Conservation (phyloP, 2,888 invertebrate genomes). For the Drosophila heteroneura region DNA sequence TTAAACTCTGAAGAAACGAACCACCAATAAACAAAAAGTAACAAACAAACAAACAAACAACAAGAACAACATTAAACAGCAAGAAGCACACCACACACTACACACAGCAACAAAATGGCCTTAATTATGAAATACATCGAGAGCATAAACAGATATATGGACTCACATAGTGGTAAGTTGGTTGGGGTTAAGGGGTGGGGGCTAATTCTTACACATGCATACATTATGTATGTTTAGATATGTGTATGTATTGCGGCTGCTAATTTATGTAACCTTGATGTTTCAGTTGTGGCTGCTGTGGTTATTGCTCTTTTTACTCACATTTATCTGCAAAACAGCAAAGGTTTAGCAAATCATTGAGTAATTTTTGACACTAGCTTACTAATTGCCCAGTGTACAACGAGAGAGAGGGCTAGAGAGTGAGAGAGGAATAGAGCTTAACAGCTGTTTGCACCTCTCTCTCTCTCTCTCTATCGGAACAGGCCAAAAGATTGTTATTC, state of each 20-base stretch:
- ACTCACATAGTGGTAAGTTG: conserved; percentile 92
- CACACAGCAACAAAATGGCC: conserved; percentile 88
- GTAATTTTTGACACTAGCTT: conserved; percentile 77
- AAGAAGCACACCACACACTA: conserved; percentile 68
- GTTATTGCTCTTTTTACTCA: conserved; percentile 41
- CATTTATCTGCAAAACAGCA: conserved; percentile 67
- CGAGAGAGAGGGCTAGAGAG: neutral
- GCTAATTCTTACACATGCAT: conserved; percentile 7
- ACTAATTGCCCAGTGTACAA: conserved; percentile 69
- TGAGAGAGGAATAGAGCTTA: neutral
- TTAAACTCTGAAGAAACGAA: conserved; percentile 39
- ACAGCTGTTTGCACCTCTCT: conserved; percentile 27
- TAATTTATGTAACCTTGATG: conserved; percentile 80
- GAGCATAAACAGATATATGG: conserved; percentile 92
- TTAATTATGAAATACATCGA: conserved; percentile 92
- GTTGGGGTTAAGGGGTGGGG: neutral
- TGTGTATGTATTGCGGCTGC: conserved; percentile 34
- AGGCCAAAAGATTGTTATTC: neutral
- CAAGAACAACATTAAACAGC: conserved; percentile 38
- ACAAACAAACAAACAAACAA: conserved; percentile 37
- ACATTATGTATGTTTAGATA: neutral
- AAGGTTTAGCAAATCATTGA: conserved; percentile 62
- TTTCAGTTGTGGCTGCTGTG: conserved; percentile 20
- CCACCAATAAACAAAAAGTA: conserved; percentile 44
- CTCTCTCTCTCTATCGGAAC: neutral